A percentile compares a stretch with the other conserved stretches of the same genome.
These are phyloP conservation scores for Rallus crepitans DNA, from an alignment of 2,797 vertebrate genomes.

Conservation along the genomic window DNA sequence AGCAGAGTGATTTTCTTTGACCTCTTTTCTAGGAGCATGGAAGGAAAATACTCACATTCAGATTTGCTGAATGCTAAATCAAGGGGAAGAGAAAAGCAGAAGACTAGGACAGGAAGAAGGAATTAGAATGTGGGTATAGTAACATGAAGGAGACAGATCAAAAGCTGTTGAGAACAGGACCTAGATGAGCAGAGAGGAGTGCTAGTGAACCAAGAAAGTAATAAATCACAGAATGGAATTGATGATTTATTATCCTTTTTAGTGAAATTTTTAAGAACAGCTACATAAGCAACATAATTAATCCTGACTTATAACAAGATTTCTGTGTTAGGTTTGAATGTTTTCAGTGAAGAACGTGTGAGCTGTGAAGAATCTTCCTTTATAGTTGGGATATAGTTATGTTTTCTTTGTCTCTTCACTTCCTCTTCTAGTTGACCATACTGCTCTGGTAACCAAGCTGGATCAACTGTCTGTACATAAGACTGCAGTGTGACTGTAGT, in stretches of 20 bases:
- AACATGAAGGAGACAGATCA: background rate
- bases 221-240: background rate
- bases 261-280: background rate
- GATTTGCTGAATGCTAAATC: background rate
- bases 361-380: background rate
- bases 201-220: background rate
- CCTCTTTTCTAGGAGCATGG: background rate
- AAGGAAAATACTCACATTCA: background rate
- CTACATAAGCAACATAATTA: background rate
- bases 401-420: background rate
- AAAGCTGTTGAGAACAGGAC: background rate
- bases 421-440: background rate
- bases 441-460: background rate
- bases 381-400: background rate
- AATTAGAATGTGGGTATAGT: background rate
- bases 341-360: background rate
- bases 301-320: background rate
- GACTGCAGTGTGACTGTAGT: background rate
- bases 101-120: background rate
- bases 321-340: background rate
- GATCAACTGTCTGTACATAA: background rate
- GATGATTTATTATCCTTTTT: background rate
- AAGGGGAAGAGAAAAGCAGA: background rate
- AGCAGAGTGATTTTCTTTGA: background rate
- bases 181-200: background rate